phyloP scores from a whole-genome alignment of 2,888 invertebrate genomes.

The Arrhopalites spinosus region DNA sequence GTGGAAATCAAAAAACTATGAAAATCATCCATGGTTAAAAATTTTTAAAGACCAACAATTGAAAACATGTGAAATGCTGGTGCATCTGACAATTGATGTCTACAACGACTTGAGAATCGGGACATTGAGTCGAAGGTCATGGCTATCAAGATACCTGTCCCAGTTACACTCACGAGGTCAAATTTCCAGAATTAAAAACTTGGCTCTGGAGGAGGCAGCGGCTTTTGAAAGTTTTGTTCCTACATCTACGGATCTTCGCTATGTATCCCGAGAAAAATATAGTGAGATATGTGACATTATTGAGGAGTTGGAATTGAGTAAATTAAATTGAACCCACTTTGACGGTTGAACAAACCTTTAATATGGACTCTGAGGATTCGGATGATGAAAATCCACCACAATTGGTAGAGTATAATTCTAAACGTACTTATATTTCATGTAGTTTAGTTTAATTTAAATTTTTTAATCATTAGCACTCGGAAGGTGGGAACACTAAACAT shows the following conservation, averaged over 20 bases:
- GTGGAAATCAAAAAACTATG: neutral
- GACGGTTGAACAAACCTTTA: neutral
- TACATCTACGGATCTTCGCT: neutral
- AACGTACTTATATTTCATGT: neutral
- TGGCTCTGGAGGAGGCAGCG: neutral
- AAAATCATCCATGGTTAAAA: neutral
- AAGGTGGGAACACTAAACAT: no score
- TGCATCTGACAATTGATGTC: neutral
- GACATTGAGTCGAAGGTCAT: neutral
- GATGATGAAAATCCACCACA: neutral
- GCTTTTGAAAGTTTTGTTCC: neutral
- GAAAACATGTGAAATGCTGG: neutral
- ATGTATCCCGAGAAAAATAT: slow-evolving; percentile 2
- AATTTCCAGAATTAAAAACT: neutral
- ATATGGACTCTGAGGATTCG: neutral
- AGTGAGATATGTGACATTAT: neutral
- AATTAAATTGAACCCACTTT: neutral
- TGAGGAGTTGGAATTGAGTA: neutral
- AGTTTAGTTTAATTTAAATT: neutral
- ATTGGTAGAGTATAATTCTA: neutral
- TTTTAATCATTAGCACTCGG: neutral
- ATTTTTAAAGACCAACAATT: neutral
- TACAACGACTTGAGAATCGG: slow-evolving; percentile 17
- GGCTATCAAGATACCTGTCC: neutral
- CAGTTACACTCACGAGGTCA: neutral